phyloP scores from a whole-genome alignment of 2,888 invertebrate genomes.

The Cephus pulcher region DNA sequence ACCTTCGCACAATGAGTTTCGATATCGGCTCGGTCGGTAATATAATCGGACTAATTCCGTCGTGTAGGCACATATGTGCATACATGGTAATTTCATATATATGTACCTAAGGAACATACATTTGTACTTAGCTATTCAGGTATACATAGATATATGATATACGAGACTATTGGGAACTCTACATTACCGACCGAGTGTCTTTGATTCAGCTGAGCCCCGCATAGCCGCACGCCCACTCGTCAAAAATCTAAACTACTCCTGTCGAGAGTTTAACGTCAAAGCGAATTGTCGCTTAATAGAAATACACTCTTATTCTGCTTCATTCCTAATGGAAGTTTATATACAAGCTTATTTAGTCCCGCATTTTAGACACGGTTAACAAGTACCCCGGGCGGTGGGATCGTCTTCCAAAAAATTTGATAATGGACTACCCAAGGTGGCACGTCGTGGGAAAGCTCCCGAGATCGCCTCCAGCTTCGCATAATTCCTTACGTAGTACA shows the following conservation, averaged over 20 bases:
- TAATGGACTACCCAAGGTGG: not conserved
- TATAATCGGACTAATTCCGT: not conserved
- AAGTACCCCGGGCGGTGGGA: not conserved
- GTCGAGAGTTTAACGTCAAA: not conserved
- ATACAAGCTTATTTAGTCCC: not conserved
- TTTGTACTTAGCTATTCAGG: too few relatives aligned
- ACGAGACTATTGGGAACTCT: not conserved
- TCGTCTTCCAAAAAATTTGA: not conserved
- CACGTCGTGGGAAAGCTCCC: not conserved
- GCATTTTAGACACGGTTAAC: not conserved
- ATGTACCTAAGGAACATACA: not conserved
- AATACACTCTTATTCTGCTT: not conserved
- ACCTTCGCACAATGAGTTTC: not conserved
- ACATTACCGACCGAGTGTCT: not conserved
- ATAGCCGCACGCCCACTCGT: not conserved
- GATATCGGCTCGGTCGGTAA: not conserved
- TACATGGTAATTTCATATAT: not conserved
- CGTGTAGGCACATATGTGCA: not conserved
- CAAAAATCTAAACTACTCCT: not conserved
- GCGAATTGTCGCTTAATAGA: not conserved
- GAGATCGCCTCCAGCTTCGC: not conserved
- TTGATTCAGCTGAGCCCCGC: not conserved
- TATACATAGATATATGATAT: not conserved
- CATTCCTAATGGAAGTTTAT: not conserved
- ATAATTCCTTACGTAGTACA: not conserved